These are phyloP conservation scores for Cyclura pinguis DNA, from an alignment of 2,797 vertebrate species.

Conservation along the genomic window DNA sequence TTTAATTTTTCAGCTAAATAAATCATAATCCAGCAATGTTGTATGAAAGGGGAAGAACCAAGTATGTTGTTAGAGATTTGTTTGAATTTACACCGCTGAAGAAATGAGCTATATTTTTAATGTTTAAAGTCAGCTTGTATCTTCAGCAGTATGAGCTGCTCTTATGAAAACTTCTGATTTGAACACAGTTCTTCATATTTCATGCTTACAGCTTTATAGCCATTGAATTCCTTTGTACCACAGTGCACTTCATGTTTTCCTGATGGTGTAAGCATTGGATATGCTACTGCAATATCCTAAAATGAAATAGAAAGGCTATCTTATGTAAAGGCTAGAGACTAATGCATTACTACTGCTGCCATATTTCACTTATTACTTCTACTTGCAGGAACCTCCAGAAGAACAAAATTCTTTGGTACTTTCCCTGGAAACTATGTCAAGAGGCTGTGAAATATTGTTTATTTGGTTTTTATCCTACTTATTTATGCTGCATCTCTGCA, in stretches of 20 bases:
- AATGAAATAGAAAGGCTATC: constrained; percentile 20
- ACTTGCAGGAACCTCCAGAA: constrained; percentile 94
- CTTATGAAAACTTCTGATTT: neutral
- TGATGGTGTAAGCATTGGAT: constrained; percentile 7
- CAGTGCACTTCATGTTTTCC: neutral
- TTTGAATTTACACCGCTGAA: neutral
- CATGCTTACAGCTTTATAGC: neutral
- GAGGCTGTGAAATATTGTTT: constrained; percentile 85
- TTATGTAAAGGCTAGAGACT: neutral
- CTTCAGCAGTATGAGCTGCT: neutral
- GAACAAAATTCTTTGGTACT: constrained; percentile 97
- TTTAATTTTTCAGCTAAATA: neutral
- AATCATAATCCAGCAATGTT: neutral
- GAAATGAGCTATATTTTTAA: neutral
- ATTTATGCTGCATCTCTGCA: constrained; percentile 78
- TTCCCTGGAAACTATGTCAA: constrained; percentile 99
- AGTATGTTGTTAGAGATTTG: neutral
- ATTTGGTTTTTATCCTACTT: constrained; percentile 72
- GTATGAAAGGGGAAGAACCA: neutral
- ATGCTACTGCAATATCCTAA: constrained; percentile 20
- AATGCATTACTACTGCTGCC: constrained; percentile 51
- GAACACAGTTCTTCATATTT: neutral
- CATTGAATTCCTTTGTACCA: neutral
- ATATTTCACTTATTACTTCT: constrained; percentile 77
- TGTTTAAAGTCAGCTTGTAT: constrained; percentile 32